Evolutionary conservation across 2,113 vertebrate genomes (phyloP).

Genomic region (Pycnonotus jocosus): DNA sequence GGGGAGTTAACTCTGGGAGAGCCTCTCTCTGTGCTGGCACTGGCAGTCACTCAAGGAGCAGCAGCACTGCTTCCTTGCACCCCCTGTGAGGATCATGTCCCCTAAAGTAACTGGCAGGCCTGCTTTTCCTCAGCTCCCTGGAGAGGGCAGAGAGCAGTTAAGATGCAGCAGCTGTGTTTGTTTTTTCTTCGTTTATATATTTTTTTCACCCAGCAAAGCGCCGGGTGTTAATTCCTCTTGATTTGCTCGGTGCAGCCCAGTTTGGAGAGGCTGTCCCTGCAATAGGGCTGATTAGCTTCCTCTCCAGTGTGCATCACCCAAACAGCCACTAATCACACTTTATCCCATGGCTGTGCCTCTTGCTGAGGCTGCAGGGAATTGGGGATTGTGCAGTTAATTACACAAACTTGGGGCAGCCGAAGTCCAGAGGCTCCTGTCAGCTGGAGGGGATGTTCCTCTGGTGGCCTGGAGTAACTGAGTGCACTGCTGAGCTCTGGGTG

Average conservation of each 20-base stretch:
- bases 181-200: background rate
- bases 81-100: background rate
- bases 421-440: background rate
- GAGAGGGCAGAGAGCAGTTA: background rate
- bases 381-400: background rate
- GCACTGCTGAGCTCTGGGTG: background rate
- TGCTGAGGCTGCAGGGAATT: background rate
- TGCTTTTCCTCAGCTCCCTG: background rate
- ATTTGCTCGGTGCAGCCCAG: slow-evolving; percentile 22
- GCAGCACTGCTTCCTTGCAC: background rate
- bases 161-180: slow-evolving; percentile 41
- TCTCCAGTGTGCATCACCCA: slow-evolving; percentile 18
- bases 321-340: slow-evolving; percentile 34
- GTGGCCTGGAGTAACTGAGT: background rate
- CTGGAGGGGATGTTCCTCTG: background rate
- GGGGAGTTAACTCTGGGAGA: background rate
- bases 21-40: background rate
- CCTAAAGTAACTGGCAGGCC: slow-evolving; percentile 6
- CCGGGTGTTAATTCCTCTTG: slow-evolving; percentile 29
- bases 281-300: slow-evolving; percentile 38
- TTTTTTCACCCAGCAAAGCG: slow-evolving; percentile 9
- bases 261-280: slow-evolving; percentile 9
- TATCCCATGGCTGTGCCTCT: background rate
- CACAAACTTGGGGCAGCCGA: background rate
- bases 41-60: background rate